Conservation (phyloP, 2,888 invertebrate species). For the Campoletis raptor region DNA sequence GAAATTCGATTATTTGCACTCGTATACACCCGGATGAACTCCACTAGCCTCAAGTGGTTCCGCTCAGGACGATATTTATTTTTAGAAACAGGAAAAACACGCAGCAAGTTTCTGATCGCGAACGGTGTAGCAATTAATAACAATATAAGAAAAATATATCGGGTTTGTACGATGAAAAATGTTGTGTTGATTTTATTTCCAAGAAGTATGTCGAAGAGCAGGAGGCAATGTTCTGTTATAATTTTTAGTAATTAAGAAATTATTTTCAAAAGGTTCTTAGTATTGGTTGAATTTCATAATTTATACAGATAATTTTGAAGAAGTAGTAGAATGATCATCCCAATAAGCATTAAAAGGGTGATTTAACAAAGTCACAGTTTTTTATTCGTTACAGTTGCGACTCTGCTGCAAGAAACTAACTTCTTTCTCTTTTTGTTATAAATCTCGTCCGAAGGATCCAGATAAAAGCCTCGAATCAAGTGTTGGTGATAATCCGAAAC, state of each 20-base stretch:
- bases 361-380: not conserved
- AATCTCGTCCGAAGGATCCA: not conserved
- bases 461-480: not conserved
- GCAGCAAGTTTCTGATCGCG: not conserved
- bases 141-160: not conserved
- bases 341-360: too few relatives aligned
- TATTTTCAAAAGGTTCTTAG: not conserved
- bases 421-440: not conserved
- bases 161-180: not conserved
- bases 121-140: not conserved
- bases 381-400: not conserved
- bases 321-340: too few relatives aligned
- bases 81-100: constrained; percentile 4
- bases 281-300: not conserved
- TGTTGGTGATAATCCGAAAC: not conserved
- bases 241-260: not conserved
- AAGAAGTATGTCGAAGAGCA: not conserved
- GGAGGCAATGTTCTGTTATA: not conserved
- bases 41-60: constrained; percentile 1
- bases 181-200: not conserved
- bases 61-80: not conserved
- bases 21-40: constrained; percentile 33
- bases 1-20: constrained; percentile 64
- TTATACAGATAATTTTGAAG: too few relatives aligned
- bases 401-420: not conserved